A percentile compares a stretch with the other conserved stretches of the same genome.
These are phyloP conservation scores for Halichoeres trimaculatus DNA, from an alignment of 2,113 vertebrate genomes.

Conservation along the genomic window DNA sequence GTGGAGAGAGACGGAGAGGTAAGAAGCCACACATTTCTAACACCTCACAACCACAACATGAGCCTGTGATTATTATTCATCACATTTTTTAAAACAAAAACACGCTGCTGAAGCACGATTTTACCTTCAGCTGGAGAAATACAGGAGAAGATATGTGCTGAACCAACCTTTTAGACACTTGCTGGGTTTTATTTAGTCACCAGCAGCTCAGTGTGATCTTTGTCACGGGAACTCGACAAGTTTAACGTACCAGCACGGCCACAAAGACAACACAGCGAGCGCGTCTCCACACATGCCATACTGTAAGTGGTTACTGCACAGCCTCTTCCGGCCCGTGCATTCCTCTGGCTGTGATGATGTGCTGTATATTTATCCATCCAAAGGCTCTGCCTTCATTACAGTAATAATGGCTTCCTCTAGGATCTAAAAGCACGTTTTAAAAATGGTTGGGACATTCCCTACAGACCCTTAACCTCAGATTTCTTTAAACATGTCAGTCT, in stretches of 20 bases:
- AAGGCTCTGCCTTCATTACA: conserved; percentile 9
- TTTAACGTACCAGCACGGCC: conserved; percentile 17
- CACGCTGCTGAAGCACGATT: conserved; percentile 4
- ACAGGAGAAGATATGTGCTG: not conserved
- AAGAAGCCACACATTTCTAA: conserved; percentile 14
- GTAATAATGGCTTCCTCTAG: conserved; percentile 42
- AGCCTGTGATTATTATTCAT: conserved; percentile 11
- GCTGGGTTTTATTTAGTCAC: conserved; percentile 32
- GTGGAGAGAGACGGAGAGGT: conserved; percentile 53
- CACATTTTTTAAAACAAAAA: conserved; percentile 22
- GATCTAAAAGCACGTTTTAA: conserved; percentile 20
- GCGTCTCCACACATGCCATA: conserved; percentile 18
- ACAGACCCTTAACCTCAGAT: conserved; percentile 1
- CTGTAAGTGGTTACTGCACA: conserved; percentile 16
- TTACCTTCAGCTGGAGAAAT: not conserved
- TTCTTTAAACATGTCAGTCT: conserved; percentile 21
- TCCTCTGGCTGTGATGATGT: conserved; percentile 44
- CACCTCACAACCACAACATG: not conserved
- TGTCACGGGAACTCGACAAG: conserved; percentile 41
- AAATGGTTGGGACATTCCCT: conserved; percentile 49
- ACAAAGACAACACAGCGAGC: conserved; percentile 2
- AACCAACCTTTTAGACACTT: conserved; percentile 25
- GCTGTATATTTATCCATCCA: conserved; percentile 25
- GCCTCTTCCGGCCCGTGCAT: conserved; percentile 35
- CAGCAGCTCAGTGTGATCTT: conserved; percentile 45